Conservation (phyloP, 1,140 invertebrate species). For the Chymomyza costata region DNA sequence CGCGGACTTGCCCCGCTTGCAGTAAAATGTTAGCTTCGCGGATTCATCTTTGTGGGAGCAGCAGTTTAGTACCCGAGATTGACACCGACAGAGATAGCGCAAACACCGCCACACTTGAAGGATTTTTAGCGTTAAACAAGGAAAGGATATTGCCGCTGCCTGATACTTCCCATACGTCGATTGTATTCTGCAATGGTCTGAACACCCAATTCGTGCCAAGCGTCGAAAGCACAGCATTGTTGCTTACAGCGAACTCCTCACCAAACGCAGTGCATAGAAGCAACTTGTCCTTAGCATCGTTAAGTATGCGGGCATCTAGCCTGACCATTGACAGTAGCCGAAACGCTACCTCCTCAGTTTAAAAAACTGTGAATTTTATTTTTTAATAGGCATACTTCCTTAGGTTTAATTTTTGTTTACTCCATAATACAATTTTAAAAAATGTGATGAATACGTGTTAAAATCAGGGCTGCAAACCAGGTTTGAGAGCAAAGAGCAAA, state of each 20-base stretch:
- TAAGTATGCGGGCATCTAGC: slow-evolving; percentile 68
- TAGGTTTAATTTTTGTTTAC: too few relatives aligned
- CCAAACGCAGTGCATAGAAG: slow-evolving; percentile 57
- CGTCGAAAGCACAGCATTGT: slow-evolving; percentile 31
- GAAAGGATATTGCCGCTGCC: slow-evolving; percentile 30
- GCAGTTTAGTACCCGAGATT: slow-evolving; percentile 21
- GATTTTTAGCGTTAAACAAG: slow-evolving; percentile 22
- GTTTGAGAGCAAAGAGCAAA: too few relatives aligned
- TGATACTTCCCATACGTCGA: background rate
- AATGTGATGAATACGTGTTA: too few relatives aligned
- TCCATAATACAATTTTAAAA: too few relatives aligned
- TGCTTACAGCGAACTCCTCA: slow-evolving; percentile 28
- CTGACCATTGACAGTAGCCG: slow-evolving; percentile 62
- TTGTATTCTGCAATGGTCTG: slow-evolving; percentile 32
- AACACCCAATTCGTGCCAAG: slow-evolving; percentile 32
- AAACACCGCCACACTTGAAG: slow-evolving; percentile 23
- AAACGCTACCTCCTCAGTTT: slow-evolving; percentile 72
- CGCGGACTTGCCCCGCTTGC: slow-evolving; percentile 79
- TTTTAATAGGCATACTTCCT: too few relatives aligned
- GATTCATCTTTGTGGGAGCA: slow-evolving; percentile 67
- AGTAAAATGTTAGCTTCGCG: slow-evolving; percentile 81
- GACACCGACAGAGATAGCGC: slow-evolving; percentile 32
- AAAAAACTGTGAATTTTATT: background rate
- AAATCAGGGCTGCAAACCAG: too few relatives aligned
- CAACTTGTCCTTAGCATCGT: slow-evolving; percentile 65